Evolutionary conservation across 2,113 vertebrate genomes (phyloP), one percentile per base, ranked within the genome.

Genomic region (Phrynosoma platyrhinos): DNA sequence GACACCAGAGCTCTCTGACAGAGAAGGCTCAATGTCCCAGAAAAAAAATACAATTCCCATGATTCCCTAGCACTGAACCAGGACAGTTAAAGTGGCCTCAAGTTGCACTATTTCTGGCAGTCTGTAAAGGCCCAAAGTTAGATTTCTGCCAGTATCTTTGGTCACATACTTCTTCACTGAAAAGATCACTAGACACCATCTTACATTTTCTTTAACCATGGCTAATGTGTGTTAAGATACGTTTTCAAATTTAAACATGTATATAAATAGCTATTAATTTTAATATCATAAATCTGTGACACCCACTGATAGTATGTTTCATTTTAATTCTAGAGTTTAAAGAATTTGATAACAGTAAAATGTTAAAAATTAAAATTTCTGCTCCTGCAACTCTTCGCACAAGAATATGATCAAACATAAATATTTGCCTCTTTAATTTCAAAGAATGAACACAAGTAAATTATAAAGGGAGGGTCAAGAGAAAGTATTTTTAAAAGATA

Each of bases 401-500:
- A 21, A 68, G n/a, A 83, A 71, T 53, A 21, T 64, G 75, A 53
- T 55, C 9, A 16, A 91, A 90, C 32, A 21, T 40, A 53, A n/a
- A 69, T 69, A 0, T n/a, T 2, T 9, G 32, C 25, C 58, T 87
- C 62, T 64, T 89, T 64, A 0, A 78, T 92, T 87, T 53, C 47
- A 32, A 53, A 81, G 55, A 3, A 87, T 52, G 53, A 80, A 72
- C 1, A 21, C 1, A 12, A 71, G 79, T 16, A 91, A 90, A 36
- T 87, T 90, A 4, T 27, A 47, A 66, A 68, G 23, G 25, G 16
- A 4, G n/a, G 77, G 2, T 72, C 42, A 71, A 58, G 89, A 91
- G 52, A 79, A 55, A 91, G 85, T 76, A 88, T 91, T 93, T 81
- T 93, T 87, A 79, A 91, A 92, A 85, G 82, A 93, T 88, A 96